Evolutionary conservation across 64 coral and sea anemone species (phyloP), one percentile per base, ranked within the genome.

Genomic region (Acropora tenuis): DNA sequence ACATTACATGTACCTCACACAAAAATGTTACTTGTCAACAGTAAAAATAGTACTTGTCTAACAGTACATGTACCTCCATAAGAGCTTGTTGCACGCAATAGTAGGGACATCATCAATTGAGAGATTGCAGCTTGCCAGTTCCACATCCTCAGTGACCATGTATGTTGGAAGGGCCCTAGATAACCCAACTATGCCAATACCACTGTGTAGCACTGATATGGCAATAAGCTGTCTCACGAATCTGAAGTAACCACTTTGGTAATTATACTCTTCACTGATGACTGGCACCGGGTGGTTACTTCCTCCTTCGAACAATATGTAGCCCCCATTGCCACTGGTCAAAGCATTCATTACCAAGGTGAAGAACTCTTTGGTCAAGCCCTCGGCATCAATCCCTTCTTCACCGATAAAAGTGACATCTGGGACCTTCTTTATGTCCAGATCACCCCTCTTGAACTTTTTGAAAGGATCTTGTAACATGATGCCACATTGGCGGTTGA

Each of bases 211-310:
- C 48, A 92, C 79, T 71, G 90, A 92, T 74, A 92, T 87, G 72
- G 53, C 85, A 78, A 88, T 88, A 45, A 88, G 66, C 46, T 93
- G 84, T 57, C 91, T 86, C 6, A 59, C 78, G 18, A 88, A 93
- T 45, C 47, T 68, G 78, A 88, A 93, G 65, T 80, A 93, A 12
- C 92, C 92, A 88, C 84, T 93, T 85, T 93, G 91, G 66, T 88
- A 65, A n/a, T n/a, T n/a, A 68, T 53, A 93, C 67, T 93, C 84
- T 77, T 93, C 84, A 88, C 43, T 84, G 81, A 66, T 46, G 58
- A 84, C 41, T 46, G 81, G 81, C 16, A 84, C 42, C 41, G 69
- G 17, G 81, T 69, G 81, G 66, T 84, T 60, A 75, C 73, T 75
- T 75, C 73, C 73, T 75, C 73, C 73, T 75, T 75, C 78, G 20